Percentiles rank a stretch among this genome's conserved stretches.
These are phyloP conservation scores for Drosophila silvestris DNA, from an alignment of 2,888 invertebrate genomes.

Conservation along the genomic window DNA sequence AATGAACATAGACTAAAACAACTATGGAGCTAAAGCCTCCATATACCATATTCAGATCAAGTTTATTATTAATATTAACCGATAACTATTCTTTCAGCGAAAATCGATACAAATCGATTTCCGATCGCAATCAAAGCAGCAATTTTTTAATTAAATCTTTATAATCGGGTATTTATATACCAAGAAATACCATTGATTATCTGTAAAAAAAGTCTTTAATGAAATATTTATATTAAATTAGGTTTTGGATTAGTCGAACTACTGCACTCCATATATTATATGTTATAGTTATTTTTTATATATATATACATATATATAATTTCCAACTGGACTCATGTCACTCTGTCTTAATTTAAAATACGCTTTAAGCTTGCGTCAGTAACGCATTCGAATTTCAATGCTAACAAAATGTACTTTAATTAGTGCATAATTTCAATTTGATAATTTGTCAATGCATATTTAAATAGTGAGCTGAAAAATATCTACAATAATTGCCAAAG, in stretches of 20 bases:
- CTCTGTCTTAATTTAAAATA: not conserved
- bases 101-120: not conserved
- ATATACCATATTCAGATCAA: not conserved
- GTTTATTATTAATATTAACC: not conserved
- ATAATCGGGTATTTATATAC: too few species aligned
- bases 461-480: not conserved
- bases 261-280: too few species aligned
- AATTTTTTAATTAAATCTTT: not conserved
- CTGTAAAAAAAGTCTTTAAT: too few species aligned
- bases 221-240: too few species aligned
- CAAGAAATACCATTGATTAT: too few species aligned
- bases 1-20: not conserved
- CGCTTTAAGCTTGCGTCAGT: not conserved
- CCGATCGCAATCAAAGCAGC: not conserved
- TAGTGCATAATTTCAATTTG: slow-evolving; percentile 8
- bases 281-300: too few species aligned
- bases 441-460: not conserved
- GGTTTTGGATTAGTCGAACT: too few species aligned
- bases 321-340: not conserved
- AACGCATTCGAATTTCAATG: not conserved
- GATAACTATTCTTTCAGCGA: rapidly evolving
- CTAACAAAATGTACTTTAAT: slow-evolving; percentile 1
- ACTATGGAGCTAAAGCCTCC: not conserved
- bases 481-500: slow-evolving; percentile 12
- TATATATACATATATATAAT: too few species aligned